Base-by-base conservation (phyloP, 2,888 invertebrate species). In the Palloptera scutellata region DNA sequence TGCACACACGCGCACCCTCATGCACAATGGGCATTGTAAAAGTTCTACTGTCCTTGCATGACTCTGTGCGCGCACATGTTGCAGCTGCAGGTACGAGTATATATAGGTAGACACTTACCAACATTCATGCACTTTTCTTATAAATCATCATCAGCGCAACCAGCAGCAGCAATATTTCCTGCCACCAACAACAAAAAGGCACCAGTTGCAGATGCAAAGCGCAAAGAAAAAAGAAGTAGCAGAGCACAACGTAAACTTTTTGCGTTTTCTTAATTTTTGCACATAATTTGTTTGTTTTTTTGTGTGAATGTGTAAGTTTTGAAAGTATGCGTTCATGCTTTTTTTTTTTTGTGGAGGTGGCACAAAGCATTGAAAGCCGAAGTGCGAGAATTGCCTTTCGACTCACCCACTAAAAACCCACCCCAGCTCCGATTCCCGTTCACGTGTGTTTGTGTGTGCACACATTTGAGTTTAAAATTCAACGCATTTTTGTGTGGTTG, bases 1-100 rank as follows among this genome's bases (percentile, higher is more conserved):
- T 2, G 6, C 70, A 70, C 72, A 64, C 69, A 70, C 68, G 66
- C 70, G 69, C 66, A 72, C 72, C 75, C 68, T 71, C 75, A 75
- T 72, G 72, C 72, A 53, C 40, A 63, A 53, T 52, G n/a, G 13
- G 17, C 12, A 15, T 41, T 53, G 30, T 54, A 17, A 61, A 40
- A 48, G 15, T 48, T n/a, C 20, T 70, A 70, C 70, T 74, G 73
- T 6, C 6, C 72, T 42, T 51, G 53, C 55, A 19, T 57, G 41
- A 8, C 17, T 15, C 48, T 53, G 3, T 53, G 53, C 19, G 53
- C 19, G 12, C 17, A 17, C 19, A 17, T 64, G 51, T 40, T 57
- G 13, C 20, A 17, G 43, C 20, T n/a, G 52, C 12, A 19, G 52
- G 19, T 54, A n/a, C 4, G 12, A 13, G 48, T 48, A 11, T 15